Evolutionary conservation across 2,113 vertebrate genomes (phyloP).

Genomic region (Panurus biarmicus): DNA sequence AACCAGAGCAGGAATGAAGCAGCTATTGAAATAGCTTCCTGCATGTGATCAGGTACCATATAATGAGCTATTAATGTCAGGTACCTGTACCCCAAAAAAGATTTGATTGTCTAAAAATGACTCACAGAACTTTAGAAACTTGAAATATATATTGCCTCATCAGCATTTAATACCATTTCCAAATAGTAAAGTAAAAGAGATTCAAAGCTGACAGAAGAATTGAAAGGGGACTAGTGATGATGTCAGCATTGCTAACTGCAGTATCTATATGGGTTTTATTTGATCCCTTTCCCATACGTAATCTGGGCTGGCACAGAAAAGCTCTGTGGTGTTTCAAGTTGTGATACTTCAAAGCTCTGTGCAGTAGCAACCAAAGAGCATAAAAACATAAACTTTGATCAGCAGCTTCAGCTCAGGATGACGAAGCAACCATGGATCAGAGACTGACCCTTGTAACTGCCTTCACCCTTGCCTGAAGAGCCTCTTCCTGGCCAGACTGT

Average conservation of each 20-base stretch:
- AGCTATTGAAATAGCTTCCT: neutral
- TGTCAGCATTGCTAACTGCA: neutral
- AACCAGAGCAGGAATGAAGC: neutral
- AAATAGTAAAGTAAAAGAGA: neutral
- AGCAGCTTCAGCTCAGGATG: neutral
- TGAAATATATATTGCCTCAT: neutral
- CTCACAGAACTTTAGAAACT: neutral
- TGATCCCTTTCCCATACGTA: conserved; percentile 4
- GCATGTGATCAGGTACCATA: neutral
- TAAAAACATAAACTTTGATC: neutral
- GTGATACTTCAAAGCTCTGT: conserved; percentile 4
- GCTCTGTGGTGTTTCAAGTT: neutral
- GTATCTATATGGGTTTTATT: neutral
- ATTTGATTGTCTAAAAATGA: neutral
- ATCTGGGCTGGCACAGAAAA: neutral
- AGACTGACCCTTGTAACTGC: neutral
- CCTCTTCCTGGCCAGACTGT: neutral
- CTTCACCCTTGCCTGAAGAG: neutral
- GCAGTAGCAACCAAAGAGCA: neutral
- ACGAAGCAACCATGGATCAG: fast-evolving
- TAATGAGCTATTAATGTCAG: neutral
- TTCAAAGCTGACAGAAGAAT: neutral
- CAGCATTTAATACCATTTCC: neutral
- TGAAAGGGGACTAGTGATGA: neutral
- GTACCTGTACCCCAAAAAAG: neutral